A percentile compares a stretch with the other conserved stretches of the same genome.
phyloP scores from a whole-genome alignment of 1,140 invertebrate species.

The Trachelipus rathkii region DNA sequence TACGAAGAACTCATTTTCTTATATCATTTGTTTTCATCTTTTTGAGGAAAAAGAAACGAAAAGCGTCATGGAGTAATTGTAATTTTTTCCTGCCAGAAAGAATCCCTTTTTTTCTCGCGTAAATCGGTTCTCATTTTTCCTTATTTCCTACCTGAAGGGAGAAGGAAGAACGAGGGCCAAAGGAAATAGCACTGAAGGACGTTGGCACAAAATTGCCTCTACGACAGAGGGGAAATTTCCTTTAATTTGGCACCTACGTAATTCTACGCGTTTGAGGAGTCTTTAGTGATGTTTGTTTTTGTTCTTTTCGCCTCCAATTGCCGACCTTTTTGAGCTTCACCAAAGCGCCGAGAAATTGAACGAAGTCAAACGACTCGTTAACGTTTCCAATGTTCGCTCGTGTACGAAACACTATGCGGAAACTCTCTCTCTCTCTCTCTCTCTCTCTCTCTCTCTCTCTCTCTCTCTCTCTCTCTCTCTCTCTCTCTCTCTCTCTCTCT shows the following conservation, averaged over 20 bases:
- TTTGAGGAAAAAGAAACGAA: neutral
- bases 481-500: neutral
- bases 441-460: neutral
- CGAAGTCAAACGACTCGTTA: too few species aligned
- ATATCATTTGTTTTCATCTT: neutral
- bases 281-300: neutral
- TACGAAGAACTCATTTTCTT: neutral
- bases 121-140: conserved; percentile 8
- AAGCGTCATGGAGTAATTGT: conserved; percentile 1
- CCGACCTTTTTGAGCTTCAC: too few species aligned
- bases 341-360: too few species aligned
- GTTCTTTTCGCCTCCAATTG: too few species aligned
- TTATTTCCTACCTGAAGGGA: conserved; percentile 9
- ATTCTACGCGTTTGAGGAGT: neutral
- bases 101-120: neutral
- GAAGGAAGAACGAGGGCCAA: neutral
- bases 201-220: conserved; percentile 2
- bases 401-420: neutral
- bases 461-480: neutral
- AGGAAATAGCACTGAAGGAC: conserved; percentile 5
- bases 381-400: too few species aligned
- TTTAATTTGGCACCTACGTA: conserved; percentile 7
- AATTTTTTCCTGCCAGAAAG: conserved; percentile 5
- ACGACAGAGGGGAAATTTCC: conserved; percentile 11
- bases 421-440: neutral